Conservation (phyloP, 2,888 invertebrate genomes). For the Malacosoma neustria region DNA sequence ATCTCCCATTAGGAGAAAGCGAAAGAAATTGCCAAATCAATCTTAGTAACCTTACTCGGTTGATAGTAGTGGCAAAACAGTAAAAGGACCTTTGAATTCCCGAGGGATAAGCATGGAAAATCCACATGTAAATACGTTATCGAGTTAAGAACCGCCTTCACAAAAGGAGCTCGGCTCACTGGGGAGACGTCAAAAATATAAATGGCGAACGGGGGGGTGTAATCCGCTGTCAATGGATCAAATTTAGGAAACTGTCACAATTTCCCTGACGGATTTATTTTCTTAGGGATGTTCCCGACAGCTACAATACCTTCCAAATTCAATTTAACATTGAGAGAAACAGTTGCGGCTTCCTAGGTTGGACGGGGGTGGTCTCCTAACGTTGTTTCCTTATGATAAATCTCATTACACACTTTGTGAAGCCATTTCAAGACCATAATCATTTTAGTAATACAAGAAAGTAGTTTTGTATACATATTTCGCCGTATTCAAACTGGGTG, state of each 20-base stretch:
- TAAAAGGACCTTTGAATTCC: neutral
- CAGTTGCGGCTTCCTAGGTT: too few species aligned
- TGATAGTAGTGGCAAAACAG: neutral
- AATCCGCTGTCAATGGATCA: neutral
- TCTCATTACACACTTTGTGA: neutral
- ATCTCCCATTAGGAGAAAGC: too few species aligned
- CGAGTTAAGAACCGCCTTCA: neutral
- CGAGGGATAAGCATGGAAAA: neutral
- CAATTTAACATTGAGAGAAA: neutral
- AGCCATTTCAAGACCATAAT: neutral
- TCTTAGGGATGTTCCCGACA: neutral
- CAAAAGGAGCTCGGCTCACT: neutral
- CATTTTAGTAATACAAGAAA: neutral
- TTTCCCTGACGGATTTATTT: neutral
- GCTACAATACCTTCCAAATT: neutral
- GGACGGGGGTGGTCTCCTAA: too few species aligned
- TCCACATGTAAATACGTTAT: neutral
- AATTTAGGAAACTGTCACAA: neutral
- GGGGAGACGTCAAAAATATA: neutral
- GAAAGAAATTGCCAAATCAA: too few species aligned
- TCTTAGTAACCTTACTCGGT: too few species aligned
- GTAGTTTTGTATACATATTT: too few species aligned
- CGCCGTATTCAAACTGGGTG: too few species aligned
- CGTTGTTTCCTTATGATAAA: neutral
- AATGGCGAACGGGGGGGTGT: neutral